Base-by-base conservation (phyloP, 2,113 vertebrate species). In the Regulus satrapa region DNA sequence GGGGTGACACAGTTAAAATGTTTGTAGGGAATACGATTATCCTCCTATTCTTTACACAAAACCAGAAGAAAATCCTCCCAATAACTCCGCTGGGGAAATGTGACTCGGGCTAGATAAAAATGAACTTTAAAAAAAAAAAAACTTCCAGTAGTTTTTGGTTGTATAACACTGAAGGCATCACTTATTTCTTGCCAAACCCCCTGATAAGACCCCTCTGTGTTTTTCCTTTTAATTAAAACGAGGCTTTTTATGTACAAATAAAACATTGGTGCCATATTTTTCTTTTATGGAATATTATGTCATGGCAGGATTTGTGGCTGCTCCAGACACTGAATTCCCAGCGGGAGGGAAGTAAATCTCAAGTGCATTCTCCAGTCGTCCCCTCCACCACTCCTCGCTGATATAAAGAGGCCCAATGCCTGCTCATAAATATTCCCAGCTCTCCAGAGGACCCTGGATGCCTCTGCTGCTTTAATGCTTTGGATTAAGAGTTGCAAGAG, bases 181-280 rank as follows among this genome's bases (percentile, higher is more conserved):
- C 85, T 94, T 89, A 59, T 54, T 95, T 62, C 90, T 69, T 95
- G 92, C 92, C 95, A 73, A 86, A 58, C 1, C 38, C 58, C 67
- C 41, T 23, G 92, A 88, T 97, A 96, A 96, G 85, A 76, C 83
- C 62, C 87, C 59, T 54, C 72, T 62, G 13, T 94, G 95, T 83
- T 96, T 86, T 90, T 84, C 40, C 83, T 94, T 94, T 96, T 97
- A 97, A 97, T 96, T 95, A 95, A 96, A 95, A 25, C 7, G 3
- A 12, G 74, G 63, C 40, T 85, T 55, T 94, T 90, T 92, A 88
- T 88, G 82, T 76, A 69, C 55, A 54, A 83, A 86, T 48, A 29
- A 79, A 82, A 66, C 58, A 67, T 6, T 2, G 23, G 38, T 31
- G 72, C 88, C 51, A 8, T 95, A 94, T 93, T 96, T 95, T 89